Base-by-base conservation (phyloP, 2,797 vertebrate species). In the Acridotheres tristis region DNA sequence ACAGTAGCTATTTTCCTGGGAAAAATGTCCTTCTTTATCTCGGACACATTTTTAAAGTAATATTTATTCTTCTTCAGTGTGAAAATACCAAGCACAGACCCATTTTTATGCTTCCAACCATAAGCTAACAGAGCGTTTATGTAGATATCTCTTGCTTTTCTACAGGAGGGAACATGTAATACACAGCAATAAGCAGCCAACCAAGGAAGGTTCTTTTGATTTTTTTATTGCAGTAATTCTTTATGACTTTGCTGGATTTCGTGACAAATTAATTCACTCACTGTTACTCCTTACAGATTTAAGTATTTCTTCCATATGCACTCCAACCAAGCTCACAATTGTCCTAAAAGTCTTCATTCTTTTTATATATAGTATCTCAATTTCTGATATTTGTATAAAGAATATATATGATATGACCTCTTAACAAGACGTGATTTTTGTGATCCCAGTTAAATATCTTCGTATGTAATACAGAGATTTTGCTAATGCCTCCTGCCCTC, bases 311-410 rank as follows among this genome's bases (percentile, higher is more conserved):
- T 9, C 7, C 13, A 11, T 55, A 29, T 4, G 17, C 26, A 25
- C 13, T 50, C 22, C 22, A 71, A 5, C 3, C 7, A 50, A 79
- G 8, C 1, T 66, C 16, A 47, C 26, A 30, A n/a, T 5, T 40
- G 10, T 6, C 15, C 6, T 68, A 34, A 12, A 61, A 61, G 3
- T 25, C 20, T 68, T 68, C 10, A 5, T 17, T 13, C 2, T 10
- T 65, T 65, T 43, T 16, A 26, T 36, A 13, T 5, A 34, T 22
- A 11, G 3, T 45, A 21, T 34, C 2, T 4, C 0, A 0, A 9
- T 12, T 47, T 62, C 63, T 75, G 1, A n/a, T 21, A 42, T 36
- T 65, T 25, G 13, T 36, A 16, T 63, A 75, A 75, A 65, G 5
- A 50, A 71, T 20, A n/a, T 2, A 16, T 66, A 40, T 19, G 19